phyloP scores from a whole-genome alignment of 2,888 invertebrate species.

The Adineta ricciae region DNA sequence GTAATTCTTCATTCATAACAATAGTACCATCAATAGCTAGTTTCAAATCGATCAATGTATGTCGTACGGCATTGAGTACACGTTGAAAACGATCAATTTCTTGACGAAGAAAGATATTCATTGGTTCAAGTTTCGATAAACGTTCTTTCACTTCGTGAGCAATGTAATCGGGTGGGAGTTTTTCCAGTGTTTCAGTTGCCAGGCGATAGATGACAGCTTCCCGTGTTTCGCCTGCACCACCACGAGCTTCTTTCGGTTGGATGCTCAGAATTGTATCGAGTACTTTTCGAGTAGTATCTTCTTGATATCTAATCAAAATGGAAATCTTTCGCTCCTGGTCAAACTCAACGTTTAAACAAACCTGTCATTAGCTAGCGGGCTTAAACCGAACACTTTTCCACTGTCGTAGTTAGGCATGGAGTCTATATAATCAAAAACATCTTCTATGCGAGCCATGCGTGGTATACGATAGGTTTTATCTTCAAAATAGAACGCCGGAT shows the following conservation, averaged over 20 bases:
- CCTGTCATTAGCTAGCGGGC: slow-evolving; percentile 51
- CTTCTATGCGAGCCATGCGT: slow-evolving; percentile 43
- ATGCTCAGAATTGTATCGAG: slow-evolving; percentile 71
- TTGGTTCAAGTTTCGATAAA: slow-evolving; percentile 47
- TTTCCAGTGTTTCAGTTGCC: slow-evolving; percentile 49
- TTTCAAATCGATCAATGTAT: slow-evolving; percentile 47
- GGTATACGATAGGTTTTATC: slow-evolving; percentile 47
- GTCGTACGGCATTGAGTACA: slow-evolving; percentile 44
- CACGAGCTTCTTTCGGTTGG: slow-evolving; percentile 65
- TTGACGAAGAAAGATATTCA: slow-evolving; percentile 51
- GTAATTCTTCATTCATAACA: slow-evolving; percentile 50
- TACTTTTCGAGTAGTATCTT: slow-evolving; percentile 63
- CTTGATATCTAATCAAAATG: slow-evolving; percentile 61
- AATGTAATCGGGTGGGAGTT: slow-evolving; percentile 48
- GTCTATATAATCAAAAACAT: slow-evolving; percentile 46
- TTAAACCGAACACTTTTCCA: slow-evolving; percentile 50
- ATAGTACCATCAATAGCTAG: slow-evolving; percentile 51
- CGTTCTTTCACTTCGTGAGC: slow-evolving; percentile 46
- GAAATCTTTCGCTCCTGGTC: neutral
- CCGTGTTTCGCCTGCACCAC: slow-evolving; percentile 47
- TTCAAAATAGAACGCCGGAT: slow-evolving; percentile 45
- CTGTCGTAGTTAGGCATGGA: slow-evolving; percentile 45
- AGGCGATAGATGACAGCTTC: slow-evolving; percentile 48
- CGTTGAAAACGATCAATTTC: slow-evolving; percentile 47
- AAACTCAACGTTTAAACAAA: neutral